Evolutionary conservation across 2,113 vertebrate genomes (phyloP).

Genomic region (Myodes glareolus): DNA sequence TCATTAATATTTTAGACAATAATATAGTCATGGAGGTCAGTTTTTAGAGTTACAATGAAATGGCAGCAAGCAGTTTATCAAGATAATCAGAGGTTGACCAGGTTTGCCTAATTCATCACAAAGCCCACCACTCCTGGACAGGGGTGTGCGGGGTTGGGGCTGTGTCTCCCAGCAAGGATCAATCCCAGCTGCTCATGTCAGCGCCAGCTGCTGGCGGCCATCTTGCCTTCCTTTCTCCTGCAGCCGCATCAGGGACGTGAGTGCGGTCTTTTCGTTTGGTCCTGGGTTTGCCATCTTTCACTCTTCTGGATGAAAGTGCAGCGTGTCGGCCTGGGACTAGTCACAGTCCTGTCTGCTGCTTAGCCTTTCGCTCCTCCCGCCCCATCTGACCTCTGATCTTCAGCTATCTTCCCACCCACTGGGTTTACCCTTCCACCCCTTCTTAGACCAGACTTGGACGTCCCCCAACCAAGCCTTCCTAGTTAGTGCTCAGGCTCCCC

Average conservation of each 20-base stretch:
- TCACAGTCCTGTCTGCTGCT: neutral
- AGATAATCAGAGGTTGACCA: neutral
- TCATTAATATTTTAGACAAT: slow-evolving; percentile 23
- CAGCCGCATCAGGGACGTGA: neutral
- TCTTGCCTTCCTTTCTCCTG: neutral
- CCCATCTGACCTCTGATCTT: neutral
- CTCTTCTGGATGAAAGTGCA: neutral
- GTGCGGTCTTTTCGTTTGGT: neutral
- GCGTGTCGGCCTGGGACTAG: neutral
- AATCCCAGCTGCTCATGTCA: neutral
- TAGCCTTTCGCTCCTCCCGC: neutral
- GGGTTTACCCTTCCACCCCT: neutral
- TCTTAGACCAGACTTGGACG: neutral
- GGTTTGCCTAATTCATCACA: slow-evolving; percentile 14
- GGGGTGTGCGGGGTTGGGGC: neutral
- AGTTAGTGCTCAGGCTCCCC: neutral
- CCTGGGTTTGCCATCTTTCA: neutral
- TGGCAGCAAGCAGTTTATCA: neutral
- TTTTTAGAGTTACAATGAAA: neutral
- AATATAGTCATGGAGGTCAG: neutral
- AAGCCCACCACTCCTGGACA: neutral
- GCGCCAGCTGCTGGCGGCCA: neutral
- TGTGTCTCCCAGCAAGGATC: neutral
- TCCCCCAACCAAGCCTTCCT: neutral
- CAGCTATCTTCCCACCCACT: neutral